Conservation (phyloP, 2,797 vertebrate genomes). For the Betta splendens region DNA sequence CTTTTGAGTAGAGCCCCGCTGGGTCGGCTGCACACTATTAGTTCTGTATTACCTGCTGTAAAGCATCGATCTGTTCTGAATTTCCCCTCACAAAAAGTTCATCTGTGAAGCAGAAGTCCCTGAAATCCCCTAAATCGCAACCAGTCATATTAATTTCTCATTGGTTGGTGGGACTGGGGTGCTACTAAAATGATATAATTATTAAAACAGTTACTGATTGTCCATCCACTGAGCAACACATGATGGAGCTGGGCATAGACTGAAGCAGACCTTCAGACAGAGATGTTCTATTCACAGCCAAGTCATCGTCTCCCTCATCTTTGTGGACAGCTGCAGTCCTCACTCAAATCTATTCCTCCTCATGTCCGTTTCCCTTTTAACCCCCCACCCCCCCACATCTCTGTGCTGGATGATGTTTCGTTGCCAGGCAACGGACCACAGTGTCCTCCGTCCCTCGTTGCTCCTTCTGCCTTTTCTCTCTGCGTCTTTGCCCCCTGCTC, state of each 20-base stretch:
- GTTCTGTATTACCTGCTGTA: neutral
- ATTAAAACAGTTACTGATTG: too few species aligned
- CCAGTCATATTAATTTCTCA: too few species aligned
- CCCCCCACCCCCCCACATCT: conserved; percentile 37
- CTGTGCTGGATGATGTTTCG: conserved; percentile 55
- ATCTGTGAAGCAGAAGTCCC: neutral
- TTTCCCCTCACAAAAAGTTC: neutral
- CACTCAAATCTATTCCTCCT: conserved; percentile 33
- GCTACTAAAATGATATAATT: too few species aligned
- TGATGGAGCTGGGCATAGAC: too few species aligned
- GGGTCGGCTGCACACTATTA: neutral
- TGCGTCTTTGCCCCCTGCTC: conserved; percentile 47
- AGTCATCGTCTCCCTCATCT: neutral
- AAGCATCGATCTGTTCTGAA: too few species aligned
- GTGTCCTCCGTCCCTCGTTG: conserved; percentile 50
- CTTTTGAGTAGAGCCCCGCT: neutral
- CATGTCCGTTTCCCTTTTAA: conserved; percentile 28
- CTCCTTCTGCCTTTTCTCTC: conserved; percentile 20
- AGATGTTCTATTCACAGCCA: neutral
- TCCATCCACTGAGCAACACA: too few species aligned
- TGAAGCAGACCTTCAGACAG: too few species aligned
- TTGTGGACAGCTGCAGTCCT: conserved; percentile 7
- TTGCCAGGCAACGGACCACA: conserved; percentile 74
- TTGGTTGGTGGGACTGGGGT: too few species aligned
- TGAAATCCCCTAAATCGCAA: neutral